phyloP scores from a whole-genome alignment of 2,113 vertebrate genomes.

The Notothenia rossii region DNA sequence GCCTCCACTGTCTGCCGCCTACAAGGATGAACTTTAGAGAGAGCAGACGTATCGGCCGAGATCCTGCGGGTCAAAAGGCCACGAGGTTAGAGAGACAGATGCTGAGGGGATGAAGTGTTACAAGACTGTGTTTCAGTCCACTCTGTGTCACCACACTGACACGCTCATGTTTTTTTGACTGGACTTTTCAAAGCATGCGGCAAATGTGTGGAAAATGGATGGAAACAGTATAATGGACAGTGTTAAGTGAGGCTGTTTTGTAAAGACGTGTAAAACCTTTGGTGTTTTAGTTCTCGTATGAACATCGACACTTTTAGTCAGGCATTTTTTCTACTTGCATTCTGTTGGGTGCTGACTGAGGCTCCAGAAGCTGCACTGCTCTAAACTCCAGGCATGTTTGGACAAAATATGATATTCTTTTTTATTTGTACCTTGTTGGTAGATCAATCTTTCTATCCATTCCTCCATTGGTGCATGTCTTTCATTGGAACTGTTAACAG shows the following conservation, averaged over 20 bases:
- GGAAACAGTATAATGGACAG: background rate
- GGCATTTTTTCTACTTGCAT: background rate
- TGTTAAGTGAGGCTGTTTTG: background rate
- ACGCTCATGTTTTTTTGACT: conserved; percentile 14
- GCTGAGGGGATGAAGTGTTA: conserved; percentile 13
- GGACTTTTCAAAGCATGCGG: conserved; percentile 31
- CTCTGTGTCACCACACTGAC: background rate
- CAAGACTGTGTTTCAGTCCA: conserved; percentile 30
- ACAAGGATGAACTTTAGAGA: conserved; percentile 90
- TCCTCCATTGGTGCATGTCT: background rate
- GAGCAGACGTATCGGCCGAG: background rate
- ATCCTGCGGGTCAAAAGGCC: conserved; percentile 23
- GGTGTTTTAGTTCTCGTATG: conserved; percentile 7
- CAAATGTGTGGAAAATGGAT: background rate
- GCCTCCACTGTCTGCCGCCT: conserved; percentile 72
- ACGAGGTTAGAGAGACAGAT: conserved; percentile 26
- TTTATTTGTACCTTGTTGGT: background rate
- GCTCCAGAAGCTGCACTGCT: conserved; percentile 35
- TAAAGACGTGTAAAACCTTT: background rate
- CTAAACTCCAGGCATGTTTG: conserved; percentile 27
- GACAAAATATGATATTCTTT: conserved; percentile 12
- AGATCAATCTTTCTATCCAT: background rate
- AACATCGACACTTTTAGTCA: conserved; percentile 18
- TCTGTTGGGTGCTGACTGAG: conserved; percentile 11
- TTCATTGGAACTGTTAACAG: background rate